Percentiles rank a stretch among this genome's conserved stretches.
Evolutionary conservation across 2,113 vertebrate genomes (phyloP).

Genomic region (Balaenoptera acutorostrata): DNA sequence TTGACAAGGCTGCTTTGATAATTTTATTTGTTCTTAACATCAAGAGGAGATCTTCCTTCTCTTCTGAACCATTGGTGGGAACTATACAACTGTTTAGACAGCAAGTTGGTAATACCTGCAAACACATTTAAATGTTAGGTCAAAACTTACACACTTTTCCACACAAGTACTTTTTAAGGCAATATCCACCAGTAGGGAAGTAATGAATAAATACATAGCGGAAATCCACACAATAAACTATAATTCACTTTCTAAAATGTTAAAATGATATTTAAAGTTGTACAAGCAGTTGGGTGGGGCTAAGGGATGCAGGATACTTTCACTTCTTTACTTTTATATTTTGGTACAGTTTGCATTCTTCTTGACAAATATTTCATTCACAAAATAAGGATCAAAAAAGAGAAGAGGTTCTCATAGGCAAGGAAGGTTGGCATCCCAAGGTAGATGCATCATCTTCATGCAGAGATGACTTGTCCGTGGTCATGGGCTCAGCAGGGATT

Average conservation of each 20-base stretch:
- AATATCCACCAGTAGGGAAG: neutral
- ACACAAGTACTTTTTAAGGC: neutral
- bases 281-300: neutral
- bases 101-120: neutral
- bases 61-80: neutral
- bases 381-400: neutral
- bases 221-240: neutral
- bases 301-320: neutral
- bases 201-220: neutral
- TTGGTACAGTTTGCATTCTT: neutral
- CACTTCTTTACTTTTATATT: neutral
- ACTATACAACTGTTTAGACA: neutral
- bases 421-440: neutral
- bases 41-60: neutral
- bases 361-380: neutral
- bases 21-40: neutral
- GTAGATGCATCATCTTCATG: neutral
- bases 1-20: neutral
- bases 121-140: neutral
- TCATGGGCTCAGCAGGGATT: neutral
- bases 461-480: neutral
- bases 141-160: neutral
- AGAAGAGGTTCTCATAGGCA: neutral
- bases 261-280: neutral
- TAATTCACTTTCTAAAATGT: neutral